Percentiles rank a stretch among this genome's conserved stretches.
Conservation (phyloP, 1,140 invertebrate species). For the Drosophila asahinai region DNA sequence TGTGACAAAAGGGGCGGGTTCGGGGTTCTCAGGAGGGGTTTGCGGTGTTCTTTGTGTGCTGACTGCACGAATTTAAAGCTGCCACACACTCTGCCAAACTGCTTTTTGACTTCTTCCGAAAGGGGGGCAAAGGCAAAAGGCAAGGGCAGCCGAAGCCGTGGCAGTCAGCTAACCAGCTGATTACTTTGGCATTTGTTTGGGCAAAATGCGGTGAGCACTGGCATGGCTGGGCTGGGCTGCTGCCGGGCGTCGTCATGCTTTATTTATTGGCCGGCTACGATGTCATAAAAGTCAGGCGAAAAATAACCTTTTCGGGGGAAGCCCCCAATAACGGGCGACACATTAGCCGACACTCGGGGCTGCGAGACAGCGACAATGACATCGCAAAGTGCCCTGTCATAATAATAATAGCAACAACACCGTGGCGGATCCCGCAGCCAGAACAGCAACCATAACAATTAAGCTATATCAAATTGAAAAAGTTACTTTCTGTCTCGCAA, state of each 20-base stretch:
- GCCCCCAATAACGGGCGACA: conserved; percentile 52
- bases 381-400: conserved; percentile 74
- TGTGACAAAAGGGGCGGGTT: conserved; percentile 42
- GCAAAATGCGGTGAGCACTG: conserved; percentile 33
- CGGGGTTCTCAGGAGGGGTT: conserved; percentile 2
- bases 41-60: conserved; percentile 59
- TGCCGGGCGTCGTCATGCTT: conserved; percentile 38
- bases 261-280: conserved; percentile 73
- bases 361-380: conserved; percentile 72
- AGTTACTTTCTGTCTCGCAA: conserved; percentile 62
- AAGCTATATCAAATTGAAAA: conserved; percentile 80
- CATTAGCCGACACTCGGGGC: conserved; percentile 62
- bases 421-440: conserved; percentile 10
- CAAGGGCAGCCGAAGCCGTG: conserved; percentile 13
- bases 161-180: conserved; percentile 68
- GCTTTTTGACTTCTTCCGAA: conserved; percentile 68
- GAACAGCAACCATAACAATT: conserved; percentile 70
- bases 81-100: conserved; percentile 74
- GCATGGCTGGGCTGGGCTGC: conserved; percentile 5
- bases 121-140: conserved; percentile 19
- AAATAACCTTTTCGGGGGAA: conserved; percentile 68
- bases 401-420: conserved; percentile 44
- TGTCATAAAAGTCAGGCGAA: conserved; percentile 76
- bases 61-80: conserved; percentile 81
- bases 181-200: conserved; percentile 79